phyloP scores from a whole-genome alignment of 2,888 invertebrate genomes.

The Harpalus rubripes region DNA sequence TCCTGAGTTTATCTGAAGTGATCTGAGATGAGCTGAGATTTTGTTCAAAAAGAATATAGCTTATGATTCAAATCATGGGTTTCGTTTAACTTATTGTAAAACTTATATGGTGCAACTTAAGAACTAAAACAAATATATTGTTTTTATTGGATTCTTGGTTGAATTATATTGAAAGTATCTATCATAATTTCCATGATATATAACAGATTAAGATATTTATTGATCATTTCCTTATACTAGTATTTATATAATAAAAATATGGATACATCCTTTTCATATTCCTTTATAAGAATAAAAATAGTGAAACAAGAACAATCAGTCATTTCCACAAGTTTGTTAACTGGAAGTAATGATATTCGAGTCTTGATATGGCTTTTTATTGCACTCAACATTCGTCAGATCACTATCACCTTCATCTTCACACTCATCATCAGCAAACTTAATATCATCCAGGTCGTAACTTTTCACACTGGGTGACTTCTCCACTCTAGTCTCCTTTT shows the following conservation, averaged over 20 bases:
- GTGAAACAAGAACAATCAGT: conserved; percentile 35
- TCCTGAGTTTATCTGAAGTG: too few relatives aligned
- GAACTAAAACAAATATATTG: too few relatives aligned
- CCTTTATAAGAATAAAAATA: conserved; percentile 43
- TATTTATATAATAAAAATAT: conserved; percentile 42
- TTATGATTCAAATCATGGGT: too few relatives aligned
- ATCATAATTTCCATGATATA: conserved; percentile 11
- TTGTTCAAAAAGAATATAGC: too few relatives aligned
- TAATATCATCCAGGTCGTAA: conserved; percentile 82
- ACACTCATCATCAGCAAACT: conserved; percentile 84
- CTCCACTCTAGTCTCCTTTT: conserved; percentile 84
- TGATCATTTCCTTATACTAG: conserved; percentile 3
- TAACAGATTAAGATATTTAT: conserved; percentile 43
- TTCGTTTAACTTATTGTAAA: too few relatives aligned
- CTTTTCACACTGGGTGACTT: conserved; percentile 83
- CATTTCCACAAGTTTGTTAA: conserved; percentile 59
- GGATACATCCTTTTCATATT: conserved; percentile 31
- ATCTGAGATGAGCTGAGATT: too few relatives aligned
- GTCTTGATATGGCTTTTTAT: conserved; percentile 76
- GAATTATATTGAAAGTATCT: not conserved
- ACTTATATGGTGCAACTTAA: too few relatives aligned
- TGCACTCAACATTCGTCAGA: conserved; percentile 73
- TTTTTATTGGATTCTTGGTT: not conserved
- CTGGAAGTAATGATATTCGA: conserved; percentile 75
- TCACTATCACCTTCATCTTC: conserved; percentile 74